These are phyloP conservation scores for Helicoverpa armigera DNA, from an alignment of 1,140 invertebrate species.

Conservation along the genomic window DNA sequence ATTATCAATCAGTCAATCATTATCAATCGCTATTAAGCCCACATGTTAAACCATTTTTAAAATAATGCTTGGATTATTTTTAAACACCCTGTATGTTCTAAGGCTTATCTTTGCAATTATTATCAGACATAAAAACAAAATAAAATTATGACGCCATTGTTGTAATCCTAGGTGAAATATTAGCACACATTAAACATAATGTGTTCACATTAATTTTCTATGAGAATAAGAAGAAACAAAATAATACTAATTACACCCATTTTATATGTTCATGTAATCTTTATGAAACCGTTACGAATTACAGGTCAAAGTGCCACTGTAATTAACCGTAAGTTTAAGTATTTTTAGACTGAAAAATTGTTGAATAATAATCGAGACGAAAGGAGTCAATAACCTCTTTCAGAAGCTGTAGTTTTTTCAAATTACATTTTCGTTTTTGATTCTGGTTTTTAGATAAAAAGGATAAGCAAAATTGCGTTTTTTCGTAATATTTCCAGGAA, in stretches of 20 bases:
- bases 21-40: neutral
- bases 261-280: neutral
- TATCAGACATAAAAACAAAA: slow-evolving; percentile 4
- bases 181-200: neutral
- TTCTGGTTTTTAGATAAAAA: no score
- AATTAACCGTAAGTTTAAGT: no score
- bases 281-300: slow-evolving; percentile 1
- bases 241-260: neutral
- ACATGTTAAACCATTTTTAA: neutral
- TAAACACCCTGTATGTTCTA: slow-evolving; percentile 1
- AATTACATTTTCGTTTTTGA: no score
- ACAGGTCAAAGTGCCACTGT: neutral
- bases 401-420: no score
- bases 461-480: no score
- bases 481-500: no score
- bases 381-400: no score
- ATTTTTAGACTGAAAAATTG: no score
- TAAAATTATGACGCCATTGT: neutral
- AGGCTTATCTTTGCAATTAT: slow-evolving; percentile 17
- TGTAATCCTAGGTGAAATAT: slow-evolving; percentile 8
- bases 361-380: no score
- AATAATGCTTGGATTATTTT: neutral
- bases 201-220: neutral
- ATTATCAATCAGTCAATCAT: no score
- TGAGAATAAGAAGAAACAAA: neutral